Evolutionary conservation across 2,113 vertebrate species (phyloP).

Genomic region (Percina caprodes): DNA sequence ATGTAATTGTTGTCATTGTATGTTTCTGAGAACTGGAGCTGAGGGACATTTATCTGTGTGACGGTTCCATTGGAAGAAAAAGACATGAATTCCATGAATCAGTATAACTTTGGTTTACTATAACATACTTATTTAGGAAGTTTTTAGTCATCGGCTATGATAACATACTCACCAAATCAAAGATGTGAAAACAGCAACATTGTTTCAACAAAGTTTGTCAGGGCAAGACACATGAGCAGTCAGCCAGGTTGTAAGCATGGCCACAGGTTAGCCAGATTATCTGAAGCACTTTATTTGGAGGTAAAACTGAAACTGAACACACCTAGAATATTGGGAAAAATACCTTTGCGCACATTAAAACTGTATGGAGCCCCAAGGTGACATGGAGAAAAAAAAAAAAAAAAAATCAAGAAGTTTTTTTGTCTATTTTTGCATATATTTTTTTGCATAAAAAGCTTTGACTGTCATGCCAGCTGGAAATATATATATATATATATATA

Average conservation of each 20-base stretch:
- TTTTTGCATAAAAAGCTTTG: too few relatives aligned
- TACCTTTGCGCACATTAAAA: too few relatives aligned
- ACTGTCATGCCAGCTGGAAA: too few relatives aligned
- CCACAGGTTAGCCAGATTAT: not conserved
- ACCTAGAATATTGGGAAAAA: too few relatives aligned
- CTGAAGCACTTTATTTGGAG: not conserved
- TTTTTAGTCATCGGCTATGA: not conserved
- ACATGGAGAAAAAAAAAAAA: too few relatives aligned
- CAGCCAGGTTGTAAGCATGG: not conserved
- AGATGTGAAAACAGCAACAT: not conserved
- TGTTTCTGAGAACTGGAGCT: constrained; percentile 12
- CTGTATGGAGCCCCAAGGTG: too few relatives aligned
- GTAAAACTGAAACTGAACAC: not conserved
- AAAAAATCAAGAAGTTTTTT: too few relatives aligned
- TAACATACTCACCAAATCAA: not conserved
- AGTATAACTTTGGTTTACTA: not conserved
- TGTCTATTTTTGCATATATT: too few relatives aligned
- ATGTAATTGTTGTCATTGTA: not conserved
- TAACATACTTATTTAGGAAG: not conserved
- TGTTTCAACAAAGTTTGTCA: not conserved
- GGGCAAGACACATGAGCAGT: not conserved
- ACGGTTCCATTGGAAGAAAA: not conserved
- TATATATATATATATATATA: too few relatives aligned
- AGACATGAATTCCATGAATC: too few relatives aligned
- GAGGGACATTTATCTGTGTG: not conserved